These are phyloP conservation scores for Drosophila anomelani DNA, from an alignment of 2,888 invertebrate species.

Conservation along the genomic window DNA sequence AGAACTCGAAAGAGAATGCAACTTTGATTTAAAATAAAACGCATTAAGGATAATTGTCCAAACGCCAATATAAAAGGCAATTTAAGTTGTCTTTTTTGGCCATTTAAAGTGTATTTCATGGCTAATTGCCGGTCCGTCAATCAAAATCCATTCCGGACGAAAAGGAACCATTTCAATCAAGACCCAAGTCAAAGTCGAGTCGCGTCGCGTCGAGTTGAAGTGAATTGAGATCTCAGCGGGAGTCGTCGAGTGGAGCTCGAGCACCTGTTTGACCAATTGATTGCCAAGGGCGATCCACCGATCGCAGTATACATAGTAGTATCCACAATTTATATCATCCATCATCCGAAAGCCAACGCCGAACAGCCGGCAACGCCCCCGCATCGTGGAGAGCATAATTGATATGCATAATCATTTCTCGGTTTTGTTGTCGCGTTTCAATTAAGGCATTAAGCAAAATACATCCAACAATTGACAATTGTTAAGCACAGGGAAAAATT, in stretches of 20 bases:
- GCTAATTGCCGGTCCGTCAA: conserved; percentile 39
- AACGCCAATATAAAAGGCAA: not conserved
- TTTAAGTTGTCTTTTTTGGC: not conserved
- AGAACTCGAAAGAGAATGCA: not conserved
- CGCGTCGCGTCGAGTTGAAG: conserved; percentile 2
- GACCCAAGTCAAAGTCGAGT: conserved; percentile 20
- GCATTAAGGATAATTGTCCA: not conserved
- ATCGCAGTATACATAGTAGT: not conserved
- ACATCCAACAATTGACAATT: conserved; percentile 41
- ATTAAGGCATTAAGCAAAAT: conserved; percentile 58
- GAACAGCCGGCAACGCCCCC: conserved; percentile 21
- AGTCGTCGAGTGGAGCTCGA: conserved; percentile 40
- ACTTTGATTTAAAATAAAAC: not conserved
- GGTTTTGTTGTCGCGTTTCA: conserved; percentile 48
- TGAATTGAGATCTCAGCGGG: conserved; percentile 44
- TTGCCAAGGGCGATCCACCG: conserved; percentile 41
- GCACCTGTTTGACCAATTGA: conserved; percentile 40
- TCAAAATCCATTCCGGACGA: conserved; percentile 22
- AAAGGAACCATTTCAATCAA: conserved; percentile 36
- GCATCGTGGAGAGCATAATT: conserved; percentile 37
- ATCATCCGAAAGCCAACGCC: conserved; percentile 14
- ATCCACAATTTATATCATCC: conserved; percentile 16
- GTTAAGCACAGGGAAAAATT: conserved; percentile 1
- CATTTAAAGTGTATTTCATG: conserved; percentile 7
- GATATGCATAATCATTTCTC: conserved; percentile 48